Evolutionary conservation across 1,140 invertebrate genomes (phyloP).

Genomic region (Lucilia cuprina): DNA sequence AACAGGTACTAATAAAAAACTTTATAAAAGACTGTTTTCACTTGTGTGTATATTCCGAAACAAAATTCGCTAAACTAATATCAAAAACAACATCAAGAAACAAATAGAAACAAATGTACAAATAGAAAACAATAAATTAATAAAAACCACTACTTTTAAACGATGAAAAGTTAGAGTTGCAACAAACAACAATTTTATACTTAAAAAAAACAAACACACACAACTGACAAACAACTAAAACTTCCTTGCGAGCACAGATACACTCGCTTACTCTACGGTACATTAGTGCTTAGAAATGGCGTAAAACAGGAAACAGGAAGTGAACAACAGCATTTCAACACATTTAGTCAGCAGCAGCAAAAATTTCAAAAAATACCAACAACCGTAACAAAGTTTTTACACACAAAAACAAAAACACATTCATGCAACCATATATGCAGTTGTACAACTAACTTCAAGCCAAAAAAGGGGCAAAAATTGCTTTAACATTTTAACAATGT

Average conservation of each 20-base stretch:
- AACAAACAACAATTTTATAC: not conserved
- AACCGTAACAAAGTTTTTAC: not conserved
- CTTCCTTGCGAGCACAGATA: not conserved
- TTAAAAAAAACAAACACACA: not conserved
- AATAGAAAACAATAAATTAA: not conserved
- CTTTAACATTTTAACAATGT: not conserved
- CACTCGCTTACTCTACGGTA: not conserved
- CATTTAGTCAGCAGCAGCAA: not conserved
- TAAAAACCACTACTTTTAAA: not conserved
- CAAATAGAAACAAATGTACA: not conserved
- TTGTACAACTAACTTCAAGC: no score
- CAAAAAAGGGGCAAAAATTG: not conserved
- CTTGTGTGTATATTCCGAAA: no score
- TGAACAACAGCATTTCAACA: conserved; percentile 6
- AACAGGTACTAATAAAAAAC: no score
- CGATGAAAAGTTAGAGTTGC: not conserved
- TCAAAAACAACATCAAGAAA: no score
- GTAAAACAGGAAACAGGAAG: not conserved
- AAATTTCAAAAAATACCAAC: not conserved
- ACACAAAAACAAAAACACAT: not conserved
- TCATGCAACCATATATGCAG: no score
- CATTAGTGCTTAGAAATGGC: not conserved
- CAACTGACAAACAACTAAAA: not conserved
- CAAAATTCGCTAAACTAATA: not conserved
- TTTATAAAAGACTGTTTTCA: no score